Evolutionary conservation across 2,113 vertebrate genomes (phyloP).

Genomic region (Oxyruncus cristatus): DNA sequence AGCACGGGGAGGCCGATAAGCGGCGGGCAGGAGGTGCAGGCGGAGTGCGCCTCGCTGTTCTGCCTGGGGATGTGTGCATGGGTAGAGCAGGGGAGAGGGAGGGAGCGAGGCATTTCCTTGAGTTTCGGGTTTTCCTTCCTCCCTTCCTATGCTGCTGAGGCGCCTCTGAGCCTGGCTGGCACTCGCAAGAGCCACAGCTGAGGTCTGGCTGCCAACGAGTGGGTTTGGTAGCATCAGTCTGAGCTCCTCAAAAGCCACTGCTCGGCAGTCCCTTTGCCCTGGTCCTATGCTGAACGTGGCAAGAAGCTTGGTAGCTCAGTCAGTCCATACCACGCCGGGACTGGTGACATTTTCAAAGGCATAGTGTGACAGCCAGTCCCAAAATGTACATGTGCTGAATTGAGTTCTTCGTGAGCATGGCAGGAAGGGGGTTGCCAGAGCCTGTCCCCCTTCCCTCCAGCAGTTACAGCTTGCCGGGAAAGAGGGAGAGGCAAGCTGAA

Average conservation of each 20-base stretch:
- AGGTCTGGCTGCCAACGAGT: background rate
- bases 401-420: background rate
- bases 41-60: too few species aligned
- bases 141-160: background rate
- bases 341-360: background rate
- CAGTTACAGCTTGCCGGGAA: background rate
- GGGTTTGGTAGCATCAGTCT: background rate
- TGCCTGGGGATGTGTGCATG: fast-evolving
- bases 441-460: background rate
- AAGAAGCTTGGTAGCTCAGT: background rate
- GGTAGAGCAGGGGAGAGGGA: background rate
- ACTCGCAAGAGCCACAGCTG: background rate
- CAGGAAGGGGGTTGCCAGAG: background rate
- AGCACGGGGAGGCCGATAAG: background rate
- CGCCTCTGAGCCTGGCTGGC: background rate
- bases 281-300: background rate
- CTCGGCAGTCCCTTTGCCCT: background rate
- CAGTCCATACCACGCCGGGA: background rate
- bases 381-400: background rate
- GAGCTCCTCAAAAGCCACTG: background rate
- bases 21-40: fast-evolving
- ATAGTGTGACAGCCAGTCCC: background rate
- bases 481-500: background rate
- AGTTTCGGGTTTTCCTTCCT: background rate
- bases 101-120: background rate